phyloP scores from a whole-genome alignment of 2,113 vertebrate species.

The Prionailurus viverrinus region DNA sequence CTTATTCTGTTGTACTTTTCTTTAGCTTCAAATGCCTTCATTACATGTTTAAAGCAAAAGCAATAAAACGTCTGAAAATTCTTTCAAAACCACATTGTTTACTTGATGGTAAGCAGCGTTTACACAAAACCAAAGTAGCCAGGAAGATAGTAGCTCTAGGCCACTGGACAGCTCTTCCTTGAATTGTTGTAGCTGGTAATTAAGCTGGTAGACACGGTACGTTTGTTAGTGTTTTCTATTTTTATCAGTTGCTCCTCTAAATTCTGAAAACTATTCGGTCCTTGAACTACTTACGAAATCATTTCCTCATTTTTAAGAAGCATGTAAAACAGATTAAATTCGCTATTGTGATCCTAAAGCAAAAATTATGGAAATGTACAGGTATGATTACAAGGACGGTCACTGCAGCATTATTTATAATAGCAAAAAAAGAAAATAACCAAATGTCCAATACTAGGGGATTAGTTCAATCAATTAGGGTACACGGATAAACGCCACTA shows the following conservation, averaged over 20 bases:
- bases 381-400: not conserved
- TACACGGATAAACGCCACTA: not conserved
- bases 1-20: not conserved
- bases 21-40: not conserved
- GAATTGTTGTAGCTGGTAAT: constrained; percentile 79
- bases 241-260: constrained; percentile 73
- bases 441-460: not conserved
- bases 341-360: constrained; percentile 56
- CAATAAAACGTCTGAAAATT: constrained; percentile 63
- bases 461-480: not conserved
- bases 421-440: constrained; percentile 1
- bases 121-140: constrained; percentile 46
- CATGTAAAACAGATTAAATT: constrained; percentile 59
- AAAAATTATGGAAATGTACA: constrained; percentile 40
- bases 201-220: constrained; percentile 47
- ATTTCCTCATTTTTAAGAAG: constrained; percentile 74
- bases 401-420: constrained; percentile 1
- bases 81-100: constrained; percentile 64
- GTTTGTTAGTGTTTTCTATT: constrained; percentile 80
- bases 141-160: constrained; percentile 73
- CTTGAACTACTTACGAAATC: constrained; percentile 56
- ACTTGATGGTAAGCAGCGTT: constrained; percentile 44
- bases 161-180: constrained; percentile 70
- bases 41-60: constrained; percentile 50
- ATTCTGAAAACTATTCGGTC: constrained; percentile 59